phyloP scores from a whole-genome alignment of 2,888 invertebrate genomes.

The Prenolepis imparis region DNA sequence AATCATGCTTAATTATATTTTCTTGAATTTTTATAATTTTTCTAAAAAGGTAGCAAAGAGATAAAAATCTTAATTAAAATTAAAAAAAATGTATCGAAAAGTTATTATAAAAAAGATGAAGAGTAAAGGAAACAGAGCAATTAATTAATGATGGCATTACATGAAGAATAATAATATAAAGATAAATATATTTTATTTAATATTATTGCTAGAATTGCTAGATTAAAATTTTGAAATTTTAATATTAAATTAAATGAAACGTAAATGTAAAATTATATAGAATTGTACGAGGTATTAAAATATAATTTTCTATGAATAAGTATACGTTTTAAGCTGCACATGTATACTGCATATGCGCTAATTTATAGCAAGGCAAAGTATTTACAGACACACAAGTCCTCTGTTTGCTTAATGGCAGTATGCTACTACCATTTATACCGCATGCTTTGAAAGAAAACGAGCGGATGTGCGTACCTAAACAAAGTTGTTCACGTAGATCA shows the following conservation, averaged over 20 bases:
- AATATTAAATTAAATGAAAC: slow-evolving; percentile 1
- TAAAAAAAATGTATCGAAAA: neutral
- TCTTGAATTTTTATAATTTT: neutral
- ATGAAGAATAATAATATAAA: slow-evolving; percentile 3
- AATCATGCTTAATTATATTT: neutral
- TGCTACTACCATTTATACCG: slow-evolving; percentile 57
- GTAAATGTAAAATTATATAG: neutral
- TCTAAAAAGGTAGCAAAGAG: neutral
- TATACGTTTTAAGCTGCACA: neutral
- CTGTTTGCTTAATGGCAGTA: slow-evolving; percentile 41
- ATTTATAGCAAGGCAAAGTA: slow-evolving; percentile 41
- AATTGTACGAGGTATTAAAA: neutral
- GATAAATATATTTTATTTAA: neutral
- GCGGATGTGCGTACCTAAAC: slow-evolving; percentile 65
- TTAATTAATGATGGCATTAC: neutral
- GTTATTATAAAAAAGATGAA: neutral
- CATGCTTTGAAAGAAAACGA: slow-evolving; percentile 60
- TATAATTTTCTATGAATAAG: neutral
- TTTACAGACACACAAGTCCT: slow-evolving; percentile 47
- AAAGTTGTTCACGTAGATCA: slow-evolving; percentile 41
- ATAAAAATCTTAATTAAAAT: slow-evolving; percentile 3
- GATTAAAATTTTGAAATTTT: neutral
- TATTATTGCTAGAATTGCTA: neutral
- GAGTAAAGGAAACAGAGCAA: neutral
- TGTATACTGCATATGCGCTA: slow-evolving; percentile 24